These are phyloP conservation scores for Scarus forsteni DNA, from an alignment of 2,797 vertebrate species.

Conservation along the genomic window DNA sequence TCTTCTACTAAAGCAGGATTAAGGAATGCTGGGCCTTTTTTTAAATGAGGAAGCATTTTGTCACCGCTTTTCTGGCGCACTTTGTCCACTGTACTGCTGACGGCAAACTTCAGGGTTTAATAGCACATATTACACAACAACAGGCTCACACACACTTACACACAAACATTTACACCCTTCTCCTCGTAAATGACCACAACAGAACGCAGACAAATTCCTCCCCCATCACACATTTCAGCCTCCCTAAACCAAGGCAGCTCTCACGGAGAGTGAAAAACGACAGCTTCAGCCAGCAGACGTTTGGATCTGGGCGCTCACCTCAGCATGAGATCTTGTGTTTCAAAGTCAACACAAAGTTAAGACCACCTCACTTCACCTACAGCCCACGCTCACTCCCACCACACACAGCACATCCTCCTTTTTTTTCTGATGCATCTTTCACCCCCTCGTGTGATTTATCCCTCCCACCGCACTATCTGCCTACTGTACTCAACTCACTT, in stretches of 20 bases:
- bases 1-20: not conserved
- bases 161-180: constrained; percentile 63
- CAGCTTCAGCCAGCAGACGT: constrained; percentile 54
- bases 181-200: constrained; percentile 73
- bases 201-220: constrained; percentile 67
- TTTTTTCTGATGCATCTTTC: constrained; percentile 36
- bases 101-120: constrained; percentile 49
- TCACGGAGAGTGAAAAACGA: constrained; percentile 46
- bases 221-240: constrained; percentile 56
- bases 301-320: constrained; percentile 35
- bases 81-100: constrained; percentile 26
- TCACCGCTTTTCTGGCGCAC: not conserved
- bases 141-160: constrained; percentile 30
- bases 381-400: constrained; percentile 19
- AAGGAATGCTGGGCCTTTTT: not conserved
- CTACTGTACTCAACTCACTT: constrained; percentile 46
- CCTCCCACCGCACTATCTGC: constrained; percentile 26
- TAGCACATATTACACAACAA: constrained; percentile 46
- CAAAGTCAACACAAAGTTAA: constrained; percentile 52
- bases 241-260: constrained; percentile 48
- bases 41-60: not conserved
- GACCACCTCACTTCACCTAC: constrained; percentile 41
- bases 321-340: constrained; percentile 53
- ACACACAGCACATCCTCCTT: constrained; percentile 19
- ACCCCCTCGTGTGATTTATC: constrained; percentile 11